These are phyloP conservation scores for Venturia canescens DNA, from an alignment of 1,140 invertebrate species.

Conservation along the genomic window DNA sequence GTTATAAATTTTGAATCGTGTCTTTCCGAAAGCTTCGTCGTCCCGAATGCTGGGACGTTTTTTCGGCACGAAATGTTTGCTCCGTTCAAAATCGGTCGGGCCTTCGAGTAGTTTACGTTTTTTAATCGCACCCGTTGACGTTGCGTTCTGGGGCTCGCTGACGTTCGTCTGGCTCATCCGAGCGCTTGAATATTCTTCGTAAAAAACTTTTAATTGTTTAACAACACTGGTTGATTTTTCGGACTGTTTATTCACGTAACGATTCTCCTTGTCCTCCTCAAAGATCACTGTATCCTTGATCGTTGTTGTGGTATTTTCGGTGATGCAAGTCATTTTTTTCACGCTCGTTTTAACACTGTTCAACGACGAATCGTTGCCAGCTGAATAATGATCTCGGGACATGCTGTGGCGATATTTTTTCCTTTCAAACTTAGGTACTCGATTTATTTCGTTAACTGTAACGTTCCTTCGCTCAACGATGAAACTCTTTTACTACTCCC, in stretches of 20 bases:
- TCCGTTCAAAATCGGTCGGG: neutral
- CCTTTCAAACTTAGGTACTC: neutral
- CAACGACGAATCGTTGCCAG: neutral
- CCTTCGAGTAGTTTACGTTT: neutral
- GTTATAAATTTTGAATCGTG: neutral
- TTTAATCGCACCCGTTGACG: neutral
- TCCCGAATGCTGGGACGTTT: neutral
- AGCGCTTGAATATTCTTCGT: neutral
- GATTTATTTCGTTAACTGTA: neutral
- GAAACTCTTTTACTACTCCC: neutral
- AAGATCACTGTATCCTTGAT: neutral
- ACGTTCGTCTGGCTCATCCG: neutral
- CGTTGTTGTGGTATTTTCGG: neutral
- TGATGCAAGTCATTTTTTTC: neutral
- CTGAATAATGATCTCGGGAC: neutral
- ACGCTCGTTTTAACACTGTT: neutral
- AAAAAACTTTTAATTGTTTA: neutral
- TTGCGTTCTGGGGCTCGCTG: neutral
- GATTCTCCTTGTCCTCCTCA: conserved; percentile 1
- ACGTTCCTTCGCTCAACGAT: neutral
- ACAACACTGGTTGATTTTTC: neutral
- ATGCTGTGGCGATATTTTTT: neutral
- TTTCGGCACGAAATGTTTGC: neutral
- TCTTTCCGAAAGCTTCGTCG: neutral
- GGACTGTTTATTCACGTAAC: neutral